Evolutionary conservation across 2,113 vertebrate species (phyloP), one percentile per base, ranked within the genome.

Genomic region (Passer domesticus): DNA sequence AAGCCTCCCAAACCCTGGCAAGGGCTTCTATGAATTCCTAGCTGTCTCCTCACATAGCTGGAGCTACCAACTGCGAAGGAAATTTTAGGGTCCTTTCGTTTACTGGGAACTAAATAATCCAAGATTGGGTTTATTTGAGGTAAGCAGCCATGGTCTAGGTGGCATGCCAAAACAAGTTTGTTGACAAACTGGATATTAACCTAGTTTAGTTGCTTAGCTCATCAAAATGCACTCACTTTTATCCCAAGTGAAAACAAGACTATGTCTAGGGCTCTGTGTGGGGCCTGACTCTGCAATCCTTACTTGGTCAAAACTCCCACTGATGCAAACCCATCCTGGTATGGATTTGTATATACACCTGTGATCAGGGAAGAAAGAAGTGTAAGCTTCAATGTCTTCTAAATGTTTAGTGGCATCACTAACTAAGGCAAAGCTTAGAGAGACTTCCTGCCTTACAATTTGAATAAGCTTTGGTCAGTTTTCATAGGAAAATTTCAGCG

Each of bases 181-280:
- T 92, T 83, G 95, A 92, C 93, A 93, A 89, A 89, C 94, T 97
- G 92, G 91, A 83, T 96, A 68, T 94, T 94, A 94, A 96, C 92
- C 84, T 67, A 88, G 89, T 95, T 93, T 90, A 68, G 83, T 91
- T 63, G 78, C 92, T 95, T 92, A 87, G 62, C 76, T 95, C 78
- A 80, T 94, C 83, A 92, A 84, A 94, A 83, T 92, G 67, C 75
- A 25, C 60, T 83, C 44, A 58, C 82, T 96, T 95, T 91, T 81
- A 88, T 91, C 85, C 87, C 68, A 87, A 80, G 83, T 82, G 64
- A 91, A 92, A 66, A 5, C 35, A 55, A 44, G 87, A 31, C 55
- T 78, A 30, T 31, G 73, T 88, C 43, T 85, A 49, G 35, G 47
- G 58, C 89, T 84, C 41, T 76, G 41, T 1, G 3, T 89, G 74